These are phyloP conservation scores for Cossypha heuglini DNA, from an alignment of 2,797 vertebrate species.

Conservation along the genomic window DNA sequence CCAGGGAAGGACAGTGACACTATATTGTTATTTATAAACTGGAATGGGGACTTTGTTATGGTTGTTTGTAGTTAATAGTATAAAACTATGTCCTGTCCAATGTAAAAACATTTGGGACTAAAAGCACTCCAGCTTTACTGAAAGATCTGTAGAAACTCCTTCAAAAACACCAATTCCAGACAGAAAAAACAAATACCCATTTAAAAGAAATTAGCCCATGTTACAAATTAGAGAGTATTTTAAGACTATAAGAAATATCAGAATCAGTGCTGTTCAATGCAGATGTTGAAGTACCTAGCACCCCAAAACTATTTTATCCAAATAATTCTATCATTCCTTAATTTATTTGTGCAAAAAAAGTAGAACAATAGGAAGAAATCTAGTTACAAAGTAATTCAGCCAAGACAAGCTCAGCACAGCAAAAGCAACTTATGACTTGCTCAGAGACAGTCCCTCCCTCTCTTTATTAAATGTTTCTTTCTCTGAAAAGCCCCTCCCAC, in stretches of 20 bases:
- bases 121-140: neutral
- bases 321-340: neutral
- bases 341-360: neutral
- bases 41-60: neutral
- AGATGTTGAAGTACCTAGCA: neutral
- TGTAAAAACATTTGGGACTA: neutral
- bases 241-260: neutral
- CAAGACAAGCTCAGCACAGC: neutral
- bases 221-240: neutral
- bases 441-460: neutral
- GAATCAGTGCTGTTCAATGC: neutral
- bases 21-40: neutral
- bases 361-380: neutral
- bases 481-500: neutral
- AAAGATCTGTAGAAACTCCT: neutral
- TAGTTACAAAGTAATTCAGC: neutral
- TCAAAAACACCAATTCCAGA: neutral
- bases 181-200: neutral
- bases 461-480: neutral
- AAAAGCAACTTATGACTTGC: neutral
- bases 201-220: neutral
- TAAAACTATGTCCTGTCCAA: neutral
- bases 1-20: neutral
- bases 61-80: neutral
- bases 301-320: neutral